A percentile compares a stretch with the other conserved stretches of the same genome.
Evolutionary conservation across 2,888 invertebrate species (phyloP).

Genomic region (Mechanitis mazaeus): DNA sequence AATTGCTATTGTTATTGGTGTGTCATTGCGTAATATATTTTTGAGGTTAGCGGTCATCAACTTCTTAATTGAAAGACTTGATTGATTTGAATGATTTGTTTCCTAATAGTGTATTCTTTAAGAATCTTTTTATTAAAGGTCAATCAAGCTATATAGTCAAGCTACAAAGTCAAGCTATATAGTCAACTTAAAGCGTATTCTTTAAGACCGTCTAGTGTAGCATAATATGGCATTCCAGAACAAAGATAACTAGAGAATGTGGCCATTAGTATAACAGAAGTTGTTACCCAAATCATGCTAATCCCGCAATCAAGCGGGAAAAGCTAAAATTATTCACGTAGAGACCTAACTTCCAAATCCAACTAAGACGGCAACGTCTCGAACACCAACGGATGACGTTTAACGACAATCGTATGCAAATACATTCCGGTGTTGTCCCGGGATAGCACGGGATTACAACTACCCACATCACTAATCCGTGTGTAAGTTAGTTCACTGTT

Average conservation of each 20-base stretch:
- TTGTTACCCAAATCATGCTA: slow-evolving; percentile 30
- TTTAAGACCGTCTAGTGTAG: neutral
- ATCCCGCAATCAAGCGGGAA: slow-evolving; percentile 34
- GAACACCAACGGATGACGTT: slow-evolving; percentile 63
- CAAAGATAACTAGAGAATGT: slow-evolving; percentile 25
- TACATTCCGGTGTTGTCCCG: slow-evolving; percentile 42
- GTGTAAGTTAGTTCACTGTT: slow-evolving; percentile 47
- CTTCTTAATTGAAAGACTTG: slow-evolving; percentile 6
- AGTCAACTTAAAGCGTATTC: neutral
- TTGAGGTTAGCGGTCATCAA: slow-evolving; percentile 29
- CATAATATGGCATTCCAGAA: neutral
- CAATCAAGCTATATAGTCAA: too few relatives aligned
- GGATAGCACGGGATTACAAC: slow-evolving; percentile 50
- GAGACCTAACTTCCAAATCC: slow-evolving; percentile 34
- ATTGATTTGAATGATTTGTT: neutral
- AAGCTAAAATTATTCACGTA: slow-evolving; percentile 47
- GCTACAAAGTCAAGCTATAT: too few relatives aligned
- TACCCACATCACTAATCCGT: slow-evolving; percentile 57
- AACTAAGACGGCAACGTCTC: slow-evolving; percentile 55
- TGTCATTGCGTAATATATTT: slow-evolving; percentile 54
- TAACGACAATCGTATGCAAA: slow-evolving; percentile 71
- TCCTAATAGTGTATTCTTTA: too few relatives aligned
- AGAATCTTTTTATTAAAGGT: too few relatives aligned
- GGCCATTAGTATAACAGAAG: slow-evolving; percentile 29
- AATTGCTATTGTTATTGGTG: slow-evolving; percentile 43